Evolutionary conservation across 2,113 vertebrate genomes (phyloP).

Genomic region (Alaudala cheleensis): DNA sequence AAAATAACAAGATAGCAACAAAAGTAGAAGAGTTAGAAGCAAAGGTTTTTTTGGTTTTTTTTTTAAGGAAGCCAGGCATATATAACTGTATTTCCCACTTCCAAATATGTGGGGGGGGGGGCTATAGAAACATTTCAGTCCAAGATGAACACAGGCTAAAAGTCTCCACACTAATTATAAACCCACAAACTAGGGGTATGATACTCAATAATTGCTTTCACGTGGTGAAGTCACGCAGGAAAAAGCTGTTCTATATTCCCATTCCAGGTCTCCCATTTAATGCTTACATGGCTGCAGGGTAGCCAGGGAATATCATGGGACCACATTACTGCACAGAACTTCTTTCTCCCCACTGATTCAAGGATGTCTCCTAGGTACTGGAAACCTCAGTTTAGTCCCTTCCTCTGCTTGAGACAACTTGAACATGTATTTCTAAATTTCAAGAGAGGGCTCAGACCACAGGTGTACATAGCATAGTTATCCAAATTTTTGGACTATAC

Average conservation of each 20-base stretch:
- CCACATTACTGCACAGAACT: background rate
- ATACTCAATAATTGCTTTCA: background rate
- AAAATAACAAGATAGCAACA: background rate
- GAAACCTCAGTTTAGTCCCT: background rate
- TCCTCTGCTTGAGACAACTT: background rate
- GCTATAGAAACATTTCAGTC: background rate
- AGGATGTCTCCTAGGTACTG: background rate
- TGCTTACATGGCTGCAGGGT: background rate
- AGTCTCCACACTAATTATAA: background rate
- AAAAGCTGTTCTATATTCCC: background rate
- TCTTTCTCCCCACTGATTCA: background rate
- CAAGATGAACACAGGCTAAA: background rate
- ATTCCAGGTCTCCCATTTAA: background rate
- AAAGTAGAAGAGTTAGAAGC: background rate
- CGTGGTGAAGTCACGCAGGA: accelerated
- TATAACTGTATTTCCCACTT: background rate
- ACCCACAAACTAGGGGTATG: background rate
- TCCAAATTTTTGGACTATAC: background rate
- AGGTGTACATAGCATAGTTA: background rate
- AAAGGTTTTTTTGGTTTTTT: background rate
- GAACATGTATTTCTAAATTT: background rate
- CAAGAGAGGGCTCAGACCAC: background rate
- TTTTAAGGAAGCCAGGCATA: background rate
- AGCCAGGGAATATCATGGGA: background rate
- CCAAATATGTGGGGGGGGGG: background rate